Conservation (phyloP, 2,888 invertebrate genomes). For the Plebejus melissa region DNA sequence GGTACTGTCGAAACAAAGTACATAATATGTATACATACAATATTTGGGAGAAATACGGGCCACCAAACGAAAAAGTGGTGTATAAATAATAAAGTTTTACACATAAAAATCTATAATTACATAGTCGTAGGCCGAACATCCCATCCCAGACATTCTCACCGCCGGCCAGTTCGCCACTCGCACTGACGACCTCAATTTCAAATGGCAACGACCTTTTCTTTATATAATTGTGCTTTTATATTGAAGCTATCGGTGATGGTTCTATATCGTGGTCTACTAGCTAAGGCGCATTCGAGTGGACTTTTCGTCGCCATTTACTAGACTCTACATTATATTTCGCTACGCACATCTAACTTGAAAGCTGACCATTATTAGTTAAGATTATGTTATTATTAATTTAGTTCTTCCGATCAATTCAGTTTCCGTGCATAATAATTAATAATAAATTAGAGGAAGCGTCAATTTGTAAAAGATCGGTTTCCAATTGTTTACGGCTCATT, state of each 20-base stretch:
- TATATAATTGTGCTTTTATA: slow-evolving; percentile 13
- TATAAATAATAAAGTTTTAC: slow-evolving; percentile 18
- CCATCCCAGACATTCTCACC: slow-evolving; percentile 21
- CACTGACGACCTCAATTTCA: slow-evolving; percentile 18
- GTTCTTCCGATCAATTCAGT: not conserved
- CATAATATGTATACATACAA: not conserved
- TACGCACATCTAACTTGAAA: not conserved
- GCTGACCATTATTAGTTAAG: not conserved
- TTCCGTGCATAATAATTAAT: slow-evolving; percentile 1
- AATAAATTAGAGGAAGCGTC: not conserved
- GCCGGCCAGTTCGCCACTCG: not conserved
- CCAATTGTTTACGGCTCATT: not conserved
- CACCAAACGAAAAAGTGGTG: not conserved
- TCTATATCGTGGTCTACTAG: not conserved
- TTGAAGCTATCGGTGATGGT: not conserved
- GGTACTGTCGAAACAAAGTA: not conserved
- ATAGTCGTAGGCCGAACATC: slow-evolving; percentile 23
- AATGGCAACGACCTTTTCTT: slow-evolving; percentile 25
- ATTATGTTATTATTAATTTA: slow-evolving; percentile 8
- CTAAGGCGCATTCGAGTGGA: not conserved
- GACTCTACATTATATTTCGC: not conserved
- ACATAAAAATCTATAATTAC: slow-evolving; percentile 25
- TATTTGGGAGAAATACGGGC: not conserved
- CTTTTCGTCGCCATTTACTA: not conserved
- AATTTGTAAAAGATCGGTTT: not conserved